Conservation (phyloP, 2,113 vertebrate genomes). For the Sminthopsis crassicaudata region DNA sequence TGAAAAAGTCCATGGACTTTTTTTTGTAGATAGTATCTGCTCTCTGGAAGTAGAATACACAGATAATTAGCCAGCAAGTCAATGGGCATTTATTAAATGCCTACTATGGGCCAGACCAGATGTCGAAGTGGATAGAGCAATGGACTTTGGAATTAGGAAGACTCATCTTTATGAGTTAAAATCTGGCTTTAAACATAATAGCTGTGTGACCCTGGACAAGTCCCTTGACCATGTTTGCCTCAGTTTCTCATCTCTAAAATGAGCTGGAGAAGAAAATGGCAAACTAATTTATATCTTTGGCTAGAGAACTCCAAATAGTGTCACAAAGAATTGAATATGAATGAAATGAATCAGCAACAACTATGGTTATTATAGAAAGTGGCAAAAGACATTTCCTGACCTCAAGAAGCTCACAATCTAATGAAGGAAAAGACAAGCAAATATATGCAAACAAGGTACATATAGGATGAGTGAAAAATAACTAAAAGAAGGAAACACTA, state of each 20-base stretch:
- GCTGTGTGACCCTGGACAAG: no score
- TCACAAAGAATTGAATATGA: background rate
- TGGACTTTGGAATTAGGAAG: background rate
- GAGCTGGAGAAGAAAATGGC: background rate
- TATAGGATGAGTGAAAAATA: background rate
- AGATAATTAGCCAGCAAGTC: background rate
- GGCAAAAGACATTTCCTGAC: background rate
- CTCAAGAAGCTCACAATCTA: background rate
- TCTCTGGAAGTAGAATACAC: background rate
- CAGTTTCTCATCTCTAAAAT: no score
- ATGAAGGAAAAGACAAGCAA: background rate
- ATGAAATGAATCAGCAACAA: no score
- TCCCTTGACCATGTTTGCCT: no score
- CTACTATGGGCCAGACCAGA: background rate
- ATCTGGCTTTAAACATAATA: no score
- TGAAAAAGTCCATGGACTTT: background rate
- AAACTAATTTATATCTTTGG: background rate
- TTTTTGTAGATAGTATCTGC: background rate
- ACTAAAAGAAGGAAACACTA: background rate
- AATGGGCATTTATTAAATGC: background rate
- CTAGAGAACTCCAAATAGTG: background rate
- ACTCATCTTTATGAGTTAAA: background rate
- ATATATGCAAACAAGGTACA: background rate
- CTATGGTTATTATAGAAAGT: background rate
- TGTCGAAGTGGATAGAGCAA: background rate